Percentiles rank a stretch among this genome's conserved stretches.
These are phyloP conservation scores for Laticauda laticaudata DNA, from an alignment of 2,113 vertebrate species.

Conservation along the genomic window DNA sequence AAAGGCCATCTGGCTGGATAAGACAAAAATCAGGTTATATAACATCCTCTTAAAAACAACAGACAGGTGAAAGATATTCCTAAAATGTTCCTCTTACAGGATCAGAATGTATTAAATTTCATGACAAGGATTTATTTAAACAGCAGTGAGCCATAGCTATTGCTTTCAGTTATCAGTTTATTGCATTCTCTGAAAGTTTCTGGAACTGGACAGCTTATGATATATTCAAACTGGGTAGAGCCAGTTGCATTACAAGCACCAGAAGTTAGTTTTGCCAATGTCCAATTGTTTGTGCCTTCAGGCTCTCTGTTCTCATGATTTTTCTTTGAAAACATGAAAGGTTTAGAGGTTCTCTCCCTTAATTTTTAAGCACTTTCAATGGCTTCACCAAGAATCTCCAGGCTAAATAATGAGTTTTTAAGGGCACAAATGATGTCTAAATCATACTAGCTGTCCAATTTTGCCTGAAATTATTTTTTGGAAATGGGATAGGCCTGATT, in stretches of 20 bases:
- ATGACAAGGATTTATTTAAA: neutral
- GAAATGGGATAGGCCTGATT: neutral
- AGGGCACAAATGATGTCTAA: conserved; percentile 11
- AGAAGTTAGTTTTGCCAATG: neutral
- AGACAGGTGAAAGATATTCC: neutral
- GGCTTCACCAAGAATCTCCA: conserved; percentile 15
- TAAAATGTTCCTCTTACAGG: neutral
- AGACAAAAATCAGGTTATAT: neutral
- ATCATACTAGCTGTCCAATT: neutral
- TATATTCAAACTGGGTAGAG: neutral
- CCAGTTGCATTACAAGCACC: neutral
- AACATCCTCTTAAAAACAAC: neutral
- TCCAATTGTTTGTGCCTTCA: conserved; percentile 6
- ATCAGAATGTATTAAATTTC: neutral
- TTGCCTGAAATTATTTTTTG: neutral
- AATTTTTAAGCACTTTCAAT: neutral
- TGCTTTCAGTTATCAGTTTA: neutral
- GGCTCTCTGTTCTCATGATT: conserved; percentile 4
- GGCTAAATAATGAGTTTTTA: conserved; percentile 3
- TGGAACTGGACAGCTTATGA: neutral
- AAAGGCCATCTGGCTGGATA: neutral
- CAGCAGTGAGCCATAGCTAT: neutral
- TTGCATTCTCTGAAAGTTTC: neutral
- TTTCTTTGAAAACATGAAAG: neutral
- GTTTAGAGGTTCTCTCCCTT: neutral